phyloP scores from a whole-genome alignment of 2,113 vertebrate species.

The Hiodon tergisus region DNA sequence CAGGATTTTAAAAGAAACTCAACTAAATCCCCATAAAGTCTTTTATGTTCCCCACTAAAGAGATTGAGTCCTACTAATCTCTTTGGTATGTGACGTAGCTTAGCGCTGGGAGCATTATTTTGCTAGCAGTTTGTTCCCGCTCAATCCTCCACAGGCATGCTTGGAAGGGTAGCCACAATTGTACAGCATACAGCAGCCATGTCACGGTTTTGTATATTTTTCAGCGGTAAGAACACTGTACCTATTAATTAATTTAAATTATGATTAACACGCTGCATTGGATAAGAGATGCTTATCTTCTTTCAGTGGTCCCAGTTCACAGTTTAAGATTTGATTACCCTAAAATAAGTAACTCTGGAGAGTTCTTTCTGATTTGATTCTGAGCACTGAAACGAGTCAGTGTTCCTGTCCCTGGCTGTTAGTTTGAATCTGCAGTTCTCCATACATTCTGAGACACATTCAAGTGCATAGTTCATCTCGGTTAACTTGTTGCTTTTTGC shows the following conservation, averaged over 20 bases:
- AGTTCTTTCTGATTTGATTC: too few species aligned
- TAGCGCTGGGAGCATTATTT: conserved; percentile 60
- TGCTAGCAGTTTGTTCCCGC: conserved; percentile 44
- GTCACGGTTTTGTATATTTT: background rate
- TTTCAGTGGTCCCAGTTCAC: background rate
- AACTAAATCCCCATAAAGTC: conserved; percentile 57
- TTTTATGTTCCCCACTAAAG: conserved; percentile 58
- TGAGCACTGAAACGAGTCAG: too few species aligned
- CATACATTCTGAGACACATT: too few species aligned
- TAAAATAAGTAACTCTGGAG: too few species aligned
- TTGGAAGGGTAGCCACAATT: too few species aligned
- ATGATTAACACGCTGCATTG: background rate
- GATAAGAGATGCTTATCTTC: background rate
- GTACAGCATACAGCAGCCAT: too few species aligned
- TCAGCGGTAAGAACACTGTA: too few species aligned
- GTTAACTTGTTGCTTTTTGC: background rate
- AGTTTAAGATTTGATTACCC: background rate
- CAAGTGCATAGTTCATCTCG: too few species aligned
- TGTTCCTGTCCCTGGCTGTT: too few species aligned
- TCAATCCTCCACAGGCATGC: conserved; percentile 25
- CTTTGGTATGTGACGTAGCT: conserved; percentile 53
- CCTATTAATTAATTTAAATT: too few species aligned
- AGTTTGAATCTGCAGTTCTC: too few species aligned
- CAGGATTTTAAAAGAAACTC: conserved; percentile 54
- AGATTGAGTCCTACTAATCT: conserved; percentile 61